Evolutionary conservation across 2,888 invertebrate genomes (phyloP).

Genomic region (Lottia scabra): DNA sequence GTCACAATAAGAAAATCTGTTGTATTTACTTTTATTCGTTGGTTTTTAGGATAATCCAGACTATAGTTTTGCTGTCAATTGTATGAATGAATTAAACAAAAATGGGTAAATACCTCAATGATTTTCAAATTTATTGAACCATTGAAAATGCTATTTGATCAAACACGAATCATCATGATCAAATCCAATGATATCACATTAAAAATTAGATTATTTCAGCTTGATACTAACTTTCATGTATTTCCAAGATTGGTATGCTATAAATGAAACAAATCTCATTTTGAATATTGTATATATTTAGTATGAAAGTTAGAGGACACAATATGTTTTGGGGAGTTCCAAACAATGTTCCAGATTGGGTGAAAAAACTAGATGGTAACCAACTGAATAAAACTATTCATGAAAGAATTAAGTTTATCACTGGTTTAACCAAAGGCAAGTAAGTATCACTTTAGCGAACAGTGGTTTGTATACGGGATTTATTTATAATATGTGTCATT

Average conservation of each 20-base stretch:
- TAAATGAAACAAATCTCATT: no score
- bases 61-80: constrained; percentile 27
- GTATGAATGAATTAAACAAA: constrained; percentile 24
- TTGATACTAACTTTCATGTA: no score
- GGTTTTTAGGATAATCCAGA: constrained; percentile 27
- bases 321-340: constrained; percentile 41
- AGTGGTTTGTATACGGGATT: no score
- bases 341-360: constrained; percentile 20
- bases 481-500: no score
- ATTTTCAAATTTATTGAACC: no score
- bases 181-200: no score
- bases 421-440: constrained; percentile 16
- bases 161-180: no score
- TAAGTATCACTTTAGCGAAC: background rate
- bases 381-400: constrained; percentile 12
- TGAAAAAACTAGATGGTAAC: constrained; percentile 12
- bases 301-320: constrained; percentile 42
- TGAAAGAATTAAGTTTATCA: constrained; percentile 13
- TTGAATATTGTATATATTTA: constrained; percentile 11
- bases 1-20: no score
- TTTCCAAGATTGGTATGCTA: no score
- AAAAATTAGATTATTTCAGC: no score
- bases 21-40: no score
- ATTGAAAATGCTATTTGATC: no score
- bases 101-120: constrained; percentile 21